Evolutionary conservation across 1,140 invertebrate species (phyloP).

Genomic region (Melanaphis sacchari): DNA sequence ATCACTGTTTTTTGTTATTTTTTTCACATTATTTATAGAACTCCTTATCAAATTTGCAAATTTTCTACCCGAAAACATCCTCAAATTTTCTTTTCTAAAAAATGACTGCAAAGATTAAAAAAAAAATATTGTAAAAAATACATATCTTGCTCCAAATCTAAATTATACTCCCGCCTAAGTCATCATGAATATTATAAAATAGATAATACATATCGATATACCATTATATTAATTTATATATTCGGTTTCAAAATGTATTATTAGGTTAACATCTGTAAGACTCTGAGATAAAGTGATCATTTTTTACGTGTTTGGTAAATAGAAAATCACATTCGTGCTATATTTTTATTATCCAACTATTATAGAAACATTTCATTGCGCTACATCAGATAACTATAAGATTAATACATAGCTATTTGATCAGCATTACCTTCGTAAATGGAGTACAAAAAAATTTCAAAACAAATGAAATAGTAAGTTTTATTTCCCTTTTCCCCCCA

Average conservation of each 20-base stretch:
- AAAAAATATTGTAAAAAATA: background rate
- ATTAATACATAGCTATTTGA: constrained; percentile 20
- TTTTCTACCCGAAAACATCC: background rate
- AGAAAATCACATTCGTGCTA: background rate
- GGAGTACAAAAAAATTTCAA: background rate
- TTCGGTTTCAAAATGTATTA: background rate
- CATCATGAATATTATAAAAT: background rate
- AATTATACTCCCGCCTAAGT: background rate
- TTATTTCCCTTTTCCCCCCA: background rate
- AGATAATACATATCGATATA: background rate
- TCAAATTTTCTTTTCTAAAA: background rate
- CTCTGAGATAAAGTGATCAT: background rate
- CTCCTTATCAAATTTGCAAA: background rate
- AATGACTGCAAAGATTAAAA: too few relatives aligned
- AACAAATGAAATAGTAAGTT: background rate
- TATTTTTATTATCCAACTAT: background rate
- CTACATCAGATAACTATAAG: constrained; percentile 9
- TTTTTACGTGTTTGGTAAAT: background rate
- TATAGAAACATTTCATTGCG: background rate
- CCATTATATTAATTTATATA: background rate
- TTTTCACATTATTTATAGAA: background rate
- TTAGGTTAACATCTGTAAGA: background rate
- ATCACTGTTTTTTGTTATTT: background rate
- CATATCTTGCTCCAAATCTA: background rate
- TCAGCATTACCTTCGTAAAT: background rate